Evolutionary conservation across 2,113 vertebrate species (phyloP).

Genomic region (Heterocephalus glaber): DNA sequence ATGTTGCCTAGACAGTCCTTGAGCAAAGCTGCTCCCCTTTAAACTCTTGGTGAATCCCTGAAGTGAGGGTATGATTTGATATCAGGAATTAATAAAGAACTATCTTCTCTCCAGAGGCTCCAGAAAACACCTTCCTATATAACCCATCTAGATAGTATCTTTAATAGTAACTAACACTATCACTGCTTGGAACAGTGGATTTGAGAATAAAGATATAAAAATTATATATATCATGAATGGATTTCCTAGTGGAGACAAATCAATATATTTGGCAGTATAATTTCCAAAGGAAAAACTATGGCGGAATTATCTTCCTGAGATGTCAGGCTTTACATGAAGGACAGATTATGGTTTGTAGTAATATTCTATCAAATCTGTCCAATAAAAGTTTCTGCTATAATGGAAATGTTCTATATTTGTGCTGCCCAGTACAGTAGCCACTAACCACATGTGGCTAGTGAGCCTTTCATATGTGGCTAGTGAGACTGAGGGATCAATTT

Average conservation of each 20-base stretch:
- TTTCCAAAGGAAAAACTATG: constrained; percentile 30
- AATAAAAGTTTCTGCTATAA: background rate
- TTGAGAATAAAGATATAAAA: background rate
- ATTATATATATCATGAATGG: constrained; percentile 13
- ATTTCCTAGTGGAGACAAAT: constrained; percentile 29
- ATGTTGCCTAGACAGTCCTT: background rate
- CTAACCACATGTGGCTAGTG: background rate
- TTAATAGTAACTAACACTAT: background rate
- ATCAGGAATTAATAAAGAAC: background rate
- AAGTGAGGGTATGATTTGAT: background rate
- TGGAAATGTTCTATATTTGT: background rate
- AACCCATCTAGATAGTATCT: background rate
- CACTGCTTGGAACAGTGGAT: background rate
- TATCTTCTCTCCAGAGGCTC: constrained; percentile 41
- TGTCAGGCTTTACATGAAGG: background rate
- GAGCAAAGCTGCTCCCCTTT: background rate
- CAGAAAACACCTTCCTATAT: background rate
- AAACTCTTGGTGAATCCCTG: background rate
- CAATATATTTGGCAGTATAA: constrained; percentile 31
- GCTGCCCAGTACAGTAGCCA: background rate
- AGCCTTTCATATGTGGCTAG: background rate
- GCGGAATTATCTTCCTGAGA: constrained; percentile 23
- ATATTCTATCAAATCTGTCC: background rate
- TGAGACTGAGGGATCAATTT: background rate
- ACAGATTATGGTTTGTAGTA: background rate